phyloP scores from a whole-genome alignment of 2,797 vertebrate genomes.

The Heliangelus exortis region DNA sequence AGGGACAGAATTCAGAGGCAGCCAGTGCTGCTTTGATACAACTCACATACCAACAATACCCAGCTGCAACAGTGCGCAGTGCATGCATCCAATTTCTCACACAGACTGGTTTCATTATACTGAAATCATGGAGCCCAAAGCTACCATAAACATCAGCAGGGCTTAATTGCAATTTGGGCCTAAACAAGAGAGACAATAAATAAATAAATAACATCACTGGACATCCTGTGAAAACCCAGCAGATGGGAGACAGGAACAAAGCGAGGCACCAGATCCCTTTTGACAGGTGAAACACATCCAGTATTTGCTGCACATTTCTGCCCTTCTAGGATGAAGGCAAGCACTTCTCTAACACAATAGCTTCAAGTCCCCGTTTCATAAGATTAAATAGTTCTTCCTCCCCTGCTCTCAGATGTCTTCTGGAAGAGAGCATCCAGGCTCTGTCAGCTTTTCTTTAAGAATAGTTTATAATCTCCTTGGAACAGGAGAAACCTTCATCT shows the following conservation, averaged over 20 bases:
- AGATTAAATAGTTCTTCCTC: background rate
- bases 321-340: background rate
- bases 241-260: background rate
- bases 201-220: background rate
- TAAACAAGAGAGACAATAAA: background rate
- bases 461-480: background rate
- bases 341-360: background rate
- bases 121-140: background rate
- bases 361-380: background rate
- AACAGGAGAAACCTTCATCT: background rate
- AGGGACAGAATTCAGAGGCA: background rate
- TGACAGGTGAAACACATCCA: background rate
- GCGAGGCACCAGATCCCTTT: background rate
- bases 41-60: background rate
- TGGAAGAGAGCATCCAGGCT: background rate
- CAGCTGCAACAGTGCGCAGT: background rate
- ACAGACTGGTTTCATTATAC: background rate
- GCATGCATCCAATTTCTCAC: fast-evolving
- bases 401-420: background rate
- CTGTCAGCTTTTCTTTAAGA: background rate
- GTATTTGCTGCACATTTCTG: background rate
- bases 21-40: background rate
- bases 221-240: background rate
- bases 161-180: background rate
- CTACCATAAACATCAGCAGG: background rate